Percentiles rank a stretch among this genome's conserved stretches.
Conservation (phyloP, 1,140 invertebrate species). For the Oncopeltus fasciatus region DNA sequence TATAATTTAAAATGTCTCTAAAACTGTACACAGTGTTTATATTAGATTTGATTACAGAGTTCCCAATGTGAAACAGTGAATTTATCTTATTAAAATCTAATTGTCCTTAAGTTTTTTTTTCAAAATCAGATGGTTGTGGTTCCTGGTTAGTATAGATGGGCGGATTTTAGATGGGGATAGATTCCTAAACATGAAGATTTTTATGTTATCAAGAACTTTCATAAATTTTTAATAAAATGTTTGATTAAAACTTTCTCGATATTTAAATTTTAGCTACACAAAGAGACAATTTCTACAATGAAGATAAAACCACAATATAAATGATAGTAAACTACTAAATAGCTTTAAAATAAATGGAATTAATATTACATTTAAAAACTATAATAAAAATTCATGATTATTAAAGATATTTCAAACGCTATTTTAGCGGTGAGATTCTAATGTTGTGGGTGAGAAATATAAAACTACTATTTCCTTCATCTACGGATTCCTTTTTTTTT, state of each 20-base stretch:
- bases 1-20: not conserved
- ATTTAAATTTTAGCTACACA: too few relatives aligned
- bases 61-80: not conserved
- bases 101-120: not conserved
- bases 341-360: too few relatives aligned
- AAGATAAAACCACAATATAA: too few relatives aligned
- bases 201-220: not conserved
- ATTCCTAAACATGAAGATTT: not conserved
- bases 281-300: too few relatives aligned
- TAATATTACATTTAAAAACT: too few relatives aligned
- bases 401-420: too few relatives aligned
- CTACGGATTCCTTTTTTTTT: too few relatives aligned
- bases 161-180: not conserved
- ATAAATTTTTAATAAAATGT: not conserved
- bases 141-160: not conserved
- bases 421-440: too few relatives aligned
- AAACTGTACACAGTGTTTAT: not conserved
- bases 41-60: not conserved
- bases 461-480: too few relatives aligned
- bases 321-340: too few relatives aligned
- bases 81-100: not conserved
- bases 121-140: not conserved
- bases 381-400: too few relatives aligned
- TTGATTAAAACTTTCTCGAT: not conserved
- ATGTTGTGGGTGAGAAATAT: too few relatives aligned